phyloP scores from a whole-genome alignment of 2,113 vertebrate species.

The Neoarius graeffei region DNA sequence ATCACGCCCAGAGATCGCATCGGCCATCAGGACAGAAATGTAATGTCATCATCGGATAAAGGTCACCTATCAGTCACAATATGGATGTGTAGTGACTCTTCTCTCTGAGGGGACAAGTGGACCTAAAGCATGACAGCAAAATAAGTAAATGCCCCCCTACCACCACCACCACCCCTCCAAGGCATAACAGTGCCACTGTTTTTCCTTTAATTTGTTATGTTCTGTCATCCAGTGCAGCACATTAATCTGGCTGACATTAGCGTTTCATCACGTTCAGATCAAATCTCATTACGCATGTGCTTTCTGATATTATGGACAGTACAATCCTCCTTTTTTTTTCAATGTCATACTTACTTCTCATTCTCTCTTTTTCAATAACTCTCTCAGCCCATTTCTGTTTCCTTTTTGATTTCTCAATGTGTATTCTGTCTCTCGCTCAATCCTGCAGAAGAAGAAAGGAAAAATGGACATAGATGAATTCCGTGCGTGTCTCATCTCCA shows the following conservation, averaged over 20 bases:
- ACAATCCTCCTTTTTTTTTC: background rate
- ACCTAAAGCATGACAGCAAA: background rate
- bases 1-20: background rate
- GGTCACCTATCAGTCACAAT: background rate
- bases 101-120: background rate
- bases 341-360: background rate
- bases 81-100: background rate
- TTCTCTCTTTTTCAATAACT: background rate
- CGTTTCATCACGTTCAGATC: background rate
- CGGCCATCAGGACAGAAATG: background rate
- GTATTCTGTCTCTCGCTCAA: background rate
- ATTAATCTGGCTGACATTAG: no score
- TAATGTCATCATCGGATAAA: background rate
- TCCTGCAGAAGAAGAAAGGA: slow-evolving; percentile 85
- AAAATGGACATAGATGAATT: slow-evolving; percentile 87
- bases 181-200: background rate
- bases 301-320: background rate
- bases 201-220: background rate
- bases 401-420: background rate
- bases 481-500: slow-evolving; percentile 88
- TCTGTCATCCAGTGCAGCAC: background rate
- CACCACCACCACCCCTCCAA: no score
- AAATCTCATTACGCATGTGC: background rate
- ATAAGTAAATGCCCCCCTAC: background rate
- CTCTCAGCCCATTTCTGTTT: background rate